These are phyloP conservation scores for Polietes domitor DNA, from an alignment of 2,888 invertebrate species.

Conservation along the genomic window DNA sequence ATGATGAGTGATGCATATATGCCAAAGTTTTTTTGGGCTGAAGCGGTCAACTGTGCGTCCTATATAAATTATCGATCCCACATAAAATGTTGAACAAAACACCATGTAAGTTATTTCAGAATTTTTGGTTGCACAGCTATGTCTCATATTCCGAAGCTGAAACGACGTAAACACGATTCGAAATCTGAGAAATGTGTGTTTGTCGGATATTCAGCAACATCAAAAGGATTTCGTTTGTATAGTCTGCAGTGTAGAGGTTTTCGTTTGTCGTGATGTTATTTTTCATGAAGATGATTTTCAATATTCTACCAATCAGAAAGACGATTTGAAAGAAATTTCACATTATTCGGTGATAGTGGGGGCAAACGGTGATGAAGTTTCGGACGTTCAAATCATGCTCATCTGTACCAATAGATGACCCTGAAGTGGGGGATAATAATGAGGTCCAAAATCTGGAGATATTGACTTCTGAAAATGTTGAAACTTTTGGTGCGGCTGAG, in stretches of 20 bases:
- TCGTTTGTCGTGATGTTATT: slow-evolving; percentile 64
- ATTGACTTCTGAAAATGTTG: no score
- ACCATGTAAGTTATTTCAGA: slow-evolving; percentile 72
- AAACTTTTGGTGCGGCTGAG: neutral
- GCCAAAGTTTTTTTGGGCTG: slow-evolving; percentile 52
- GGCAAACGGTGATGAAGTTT: no score
- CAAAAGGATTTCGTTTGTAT: no score
- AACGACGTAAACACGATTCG: no score
- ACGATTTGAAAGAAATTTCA: no score
- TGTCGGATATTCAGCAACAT: no score
- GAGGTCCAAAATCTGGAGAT: no score
- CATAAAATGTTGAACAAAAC: slow-evolving; percentile 74
- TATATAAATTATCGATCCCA: slow-evolving; percentile 52
- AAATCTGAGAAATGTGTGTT: no score
- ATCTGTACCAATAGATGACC: slow-evolving; percentile 3
- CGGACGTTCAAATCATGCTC: slow-evolving; percentile 10
- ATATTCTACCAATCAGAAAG: neutral
- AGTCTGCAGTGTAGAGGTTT: no score
- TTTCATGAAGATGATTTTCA: slow-evolving; percentile 8
- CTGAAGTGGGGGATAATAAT: no score
- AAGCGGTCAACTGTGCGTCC: neutral
- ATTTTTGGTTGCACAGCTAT: slow-evolving; percentile 77
- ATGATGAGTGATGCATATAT: slow-evolving; percentile 64
- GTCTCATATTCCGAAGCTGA: no score
- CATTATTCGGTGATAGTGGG: no score